These are phyloP conservation scores for Paramormyrops kingsleyae DNA, from an alignment of 2,113 vertebrate species.

Conservation along the genomic window DNA sequence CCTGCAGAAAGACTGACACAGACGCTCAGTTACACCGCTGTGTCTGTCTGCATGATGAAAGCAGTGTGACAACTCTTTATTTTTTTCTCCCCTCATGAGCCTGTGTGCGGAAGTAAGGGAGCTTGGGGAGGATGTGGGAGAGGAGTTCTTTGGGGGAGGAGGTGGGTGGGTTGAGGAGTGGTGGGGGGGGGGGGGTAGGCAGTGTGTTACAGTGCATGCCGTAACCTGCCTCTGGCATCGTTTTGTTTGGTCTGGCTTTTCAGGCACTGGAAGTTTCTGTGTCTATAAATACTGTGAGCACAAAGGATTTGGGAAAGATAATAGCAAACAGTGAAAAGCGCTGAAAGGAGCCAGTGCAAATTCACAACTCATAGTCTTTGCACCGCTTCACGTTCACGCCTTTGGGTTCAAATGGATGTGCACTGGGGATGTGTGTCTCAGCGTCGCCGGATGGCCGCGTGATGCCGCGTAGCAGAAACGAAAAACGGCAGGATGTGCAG, in stretches of 20 bases:
- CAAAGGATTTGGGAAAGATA: background rate
- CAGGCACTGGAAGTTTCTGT: background rate
- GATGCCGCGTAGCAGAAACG: background rate
- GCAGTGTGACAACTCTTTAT: background rate
- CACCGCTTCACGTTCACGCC: background rate
- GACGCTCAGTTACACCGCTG: background rate
- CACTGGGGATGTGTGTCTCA: too few species aligned
- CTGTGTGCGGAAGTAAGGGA: background rate
- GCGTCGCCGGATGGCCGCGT: too few species aligned
- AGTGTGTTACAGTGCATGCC: background rate
- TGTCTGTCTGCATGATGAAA: background rate
- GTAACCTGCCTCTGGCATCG: background rate
- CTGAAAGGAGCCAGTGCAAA: background rate
- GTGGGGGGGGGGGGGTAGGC: background rate
- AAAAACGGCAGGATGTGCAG: background rate
- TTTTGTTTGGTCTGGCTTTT: slow-evolving; percentile 1
- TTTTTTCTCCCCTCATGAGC: background rate
- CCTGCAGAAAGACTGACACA: background rate
- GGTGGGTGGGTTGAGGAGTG: background rate
- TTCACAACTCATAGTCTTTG: too few species aligned
- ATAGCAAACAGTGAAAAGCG: background rate
- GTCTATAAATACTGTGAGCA: background rate
- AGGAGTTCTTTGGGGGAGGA: background rate
- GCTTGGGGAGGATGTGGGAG: background rate
- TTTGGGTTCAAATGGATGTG: background rate